phyloP scores from a whole-genome alignment of 2,113 vertebrate genomes.

The Leucopsar rothschildi region DNA sequence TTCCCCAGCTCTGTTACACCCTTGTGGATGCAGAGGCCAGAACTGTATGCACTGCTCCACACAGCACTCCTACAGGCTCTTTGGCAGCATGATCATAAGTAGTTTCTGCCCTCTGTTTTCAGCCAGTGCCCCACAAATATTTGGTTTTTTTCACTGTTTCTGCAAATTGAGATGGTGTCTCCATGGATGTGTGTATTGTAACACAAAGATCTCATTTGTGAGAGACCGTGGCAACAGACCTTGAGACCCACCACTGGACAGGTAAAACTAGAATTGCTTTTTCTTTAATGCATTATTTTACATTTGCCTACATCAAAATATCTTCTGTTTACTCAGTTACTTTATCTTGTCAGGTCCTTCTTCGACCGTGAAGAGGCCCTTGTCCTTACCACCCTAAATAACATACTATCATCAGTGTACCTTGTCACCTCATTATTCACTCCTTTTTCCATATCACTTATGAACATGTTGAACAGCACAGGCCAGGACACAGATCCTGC shows the following conservation, averaged over 20 bases:
- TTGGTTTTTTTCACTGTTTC: background rate
- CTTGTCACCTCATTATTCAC: conserved; percentile 53
- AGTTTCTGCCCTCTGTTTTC: background rate
- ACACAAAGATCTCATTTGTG: background rate
- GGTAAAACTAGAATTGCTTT: background rate
- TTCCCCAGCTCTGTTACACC: background rate
- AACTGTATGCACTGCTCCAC: background rate
- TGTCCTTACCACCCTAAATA: conserved; percentile 44
- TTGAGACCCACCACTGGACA: background rate
- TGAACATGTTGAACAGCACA: background rate
- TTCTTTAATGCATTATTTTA: background rate
- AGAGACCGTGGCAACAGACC: background rate
- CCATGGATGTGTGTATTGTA: background rate
- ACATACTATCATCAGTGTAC: conserved; percentile 38
- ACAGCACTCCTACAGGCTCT: background rate
- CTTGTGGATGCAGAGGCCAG: background rate
- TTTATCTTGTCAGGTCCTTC: conserved; percentile 12
- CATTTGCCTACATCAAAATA: background rate
- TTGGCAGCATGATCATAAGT: background rate
- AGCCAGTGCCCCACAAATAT: background rate
- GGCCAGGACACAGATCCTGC: background rate
- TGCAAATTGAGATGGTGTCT: background rate
- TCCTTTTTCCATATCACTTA: conserved; percentile 34
- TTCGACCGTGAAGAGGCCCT: background rate
- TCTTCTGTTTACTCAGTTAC: background rate